These are phyloP conservation scores for Xenopus tropicalis DNA, from an alignment of 2,113 vertebrate genomes.

Conservation along the genomic window DNA sequence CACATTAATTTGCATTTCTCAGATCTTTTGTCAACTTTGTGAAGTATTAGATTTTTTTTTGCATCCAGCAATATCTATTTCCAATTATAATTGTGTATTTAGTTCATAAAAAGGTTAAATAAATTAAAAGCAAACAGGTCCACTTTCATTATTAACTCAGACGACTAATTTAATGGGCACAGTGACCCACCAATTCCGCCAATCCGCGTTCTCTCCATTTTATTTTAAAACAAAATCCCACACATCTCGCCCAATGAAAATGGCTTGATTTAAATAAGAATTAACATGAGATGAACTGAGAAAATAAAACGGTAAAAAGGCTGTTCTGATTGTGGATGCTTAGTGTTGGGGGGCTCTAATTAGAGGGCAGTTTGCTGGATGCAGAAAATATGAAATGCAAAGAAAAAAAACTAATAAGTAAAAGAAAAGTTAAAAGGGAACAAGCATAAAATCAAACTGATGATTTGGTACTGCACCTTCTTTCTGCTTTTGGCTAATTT, in stretches of 20 bases:
- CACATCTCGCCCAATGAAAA: too few relatives aligned
- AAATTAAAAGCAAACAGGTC: too few relatives aligned
- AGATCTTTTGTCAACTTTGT: conserved; percentile 15
- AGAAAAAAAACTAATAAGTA: conserved; percentile 54
- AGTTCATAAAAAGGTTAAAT: neutral
- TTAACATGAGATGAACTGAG: conserved; percentile 71
- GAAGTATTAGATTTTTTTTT: conserved; percentile 59
- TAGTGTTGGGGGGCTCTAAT: conserved; percentile 55
- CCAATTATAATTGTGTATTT: conserved; percentile 35
- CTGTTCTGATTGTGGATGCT: conserved; percentile 52
- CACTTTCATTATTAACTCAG: too few relatives aligned
- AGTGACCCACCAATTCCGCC: too few relatives aligned
- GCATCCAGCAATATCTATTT: conserved; percentile 70
- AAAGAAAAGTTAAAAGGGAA: conserved; percentile 61
- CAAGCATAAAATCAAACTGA: conserved; percentile 72
- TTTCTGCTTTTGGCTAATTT: conserved; percentile 98
- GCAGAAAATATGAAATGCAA: conserved; percentile 70
- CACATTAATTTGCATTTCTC: conserved; percentile 3
- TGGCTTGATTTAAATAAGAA: neutral
- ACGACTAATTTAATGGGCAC: too few relatives aligned
- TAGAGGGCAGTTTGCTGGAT: conserved; percentile 73
- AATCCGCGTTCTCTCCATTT: too few relatives aligned
- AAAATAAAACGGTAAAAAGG: conserved; percentile 59
- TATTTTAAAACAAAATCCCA: too few relatives aligned
- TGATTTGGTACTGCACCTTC: conserved; percentile 93